Evolutionary conservation across 1,140 invertebrate genomes (phyloP), one percentile per base, ranked within the genome.

Genomic region (Metaphire vulgaris): DNA sequence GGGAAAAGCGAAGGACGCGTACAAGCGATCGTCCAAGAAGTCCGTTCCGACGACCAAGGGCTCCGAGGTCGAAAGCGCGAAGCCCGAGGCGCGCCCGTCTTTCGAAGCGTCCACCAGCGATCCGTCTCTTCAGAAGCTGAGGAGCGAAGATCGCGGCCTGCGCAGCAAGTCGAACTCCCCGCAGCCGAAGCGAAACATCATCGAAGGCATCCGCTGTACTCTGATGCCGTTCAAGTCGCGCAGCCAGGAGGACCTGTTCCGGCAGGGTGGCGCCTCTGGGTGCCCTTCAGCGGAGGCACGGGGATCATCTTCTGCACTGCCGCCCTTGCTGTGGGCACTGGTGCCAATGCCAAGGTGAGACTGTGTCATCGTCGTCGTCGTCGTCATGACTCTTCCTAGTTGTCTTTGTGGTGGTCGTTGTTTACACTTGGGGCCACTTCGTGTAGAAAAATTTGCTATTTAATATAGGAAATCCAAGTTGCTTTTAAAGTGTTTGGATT

Each of bases 141-240:
- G 21, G 41, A 56, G 21, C 41, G 41, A 56, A 56, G 41, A 56
- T 56, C 41, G 41, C 6, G 21, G 21, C 41, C 21, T 56, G 21
- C 41, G 41, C 41, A 56, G 72, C 72, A 73, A 73, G 41, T 73
- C 72, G 32, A 34, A 73, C 26, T 73, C 72, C n/a, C 72, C 72
- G 34, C 26, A 15, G 32, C 32, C 33, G 0, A 73, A 73, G 41
- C 32, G 28, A 6, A 73, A 1, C 2, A 12, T 73, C 41, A 31
- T 73, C 16, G 72, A 64, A 2, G 72, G 72, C 0, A 31, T 73
- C 28, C 14, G 41, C 6, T 41, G 33, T 26, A 73, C 72, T 33
- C 41, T 73, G 14, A 21, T 73, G 16, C 33, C 33, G 26, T 73
- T 73, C 72, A 73, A 73, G 30, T 73, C 72, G 0, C 72, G 34